These are phyloP conservation scores for Cenopis cana DNA, from an alignment of 2,888 invertebrate species.

Conservation along the genomic window DNA sequence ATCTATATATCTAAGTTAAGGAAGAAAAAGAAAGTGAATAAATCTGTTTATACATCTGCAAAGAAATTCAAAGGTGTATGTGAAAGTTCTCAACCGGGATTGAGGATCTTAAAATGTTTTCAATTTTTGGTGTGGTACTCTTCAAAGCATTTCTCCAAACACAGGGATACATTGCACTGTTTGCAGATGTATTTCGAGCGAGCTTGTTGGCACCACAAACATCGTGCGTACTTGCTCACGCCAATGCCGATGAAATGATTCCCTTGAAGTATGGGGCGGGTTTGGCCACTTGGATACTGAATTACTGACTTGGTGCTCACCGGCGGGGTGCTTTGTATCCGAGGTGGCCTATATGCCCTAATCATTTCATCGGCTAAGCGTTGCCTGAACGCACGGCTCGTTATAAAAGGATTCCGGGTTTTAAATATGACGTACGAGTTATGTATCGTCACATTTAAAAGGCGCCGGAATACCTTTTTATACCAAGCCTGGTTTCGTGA, in stretches of 20 bases:
- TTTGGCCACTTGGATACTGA: neutral
- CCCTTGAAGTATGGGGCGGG: neutral
- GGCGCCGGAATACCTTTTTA: neutral
- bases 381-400: slow-evolving; percentile 1
- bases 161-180: neutral
- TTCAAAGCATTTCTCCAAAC: neutral
- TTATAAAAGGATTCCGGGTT: neutral
- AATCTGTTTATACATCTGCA: too few species aligned
- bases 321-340: too few species aligned
- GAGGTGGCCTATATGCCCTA: too few species aligned
- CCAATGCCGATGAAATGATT: slow-evolving; percentile 4
- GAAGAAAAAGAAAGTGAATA: too few species aligned
- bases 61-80: too few species aligned
- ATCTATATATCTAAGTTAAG: too few species aligned
- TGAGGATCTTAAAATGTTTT: too few species aligned
- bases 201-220: neutral
- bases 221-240: neutral
- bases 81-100: too few species aligned
- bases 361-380: too few species aligned
- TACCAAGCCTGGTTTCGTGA: neutral
- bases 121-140: neutral
- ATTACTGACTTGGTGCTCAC: neutral
- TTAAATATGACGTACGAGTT: neutral
- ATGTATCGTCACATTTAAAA: neutral
- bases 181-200: slow-evolving; percentile 2